phyloP scores from a whole-genome alignment of 2,797 vertebrate genomes.

The Pipistrellus pipistrellus region DNA sequence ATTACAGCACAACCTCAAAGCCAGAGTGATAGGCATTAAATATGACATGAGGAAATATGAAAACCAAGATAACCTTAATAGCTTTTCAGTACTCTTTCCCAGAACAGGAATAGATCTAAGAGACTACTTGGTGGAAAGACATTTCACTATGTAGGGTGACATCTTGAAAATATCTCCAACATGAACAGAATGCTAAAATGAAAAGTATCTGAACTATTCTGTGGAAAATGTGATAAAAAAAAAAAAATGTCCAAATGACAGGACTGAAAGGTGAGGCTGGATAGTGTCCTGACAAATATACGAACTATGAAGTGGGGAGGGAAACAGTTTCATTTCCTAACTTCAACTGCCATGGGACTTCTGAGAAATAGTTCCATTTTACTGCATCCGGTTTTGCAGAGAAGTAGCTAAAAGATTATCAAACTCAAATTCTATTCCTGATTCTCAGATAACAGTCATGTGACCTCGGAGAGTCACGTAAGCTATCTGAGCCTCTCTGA shows the following conservation, averaged over 20 bases:
- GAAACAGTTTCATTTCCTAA: background rate
- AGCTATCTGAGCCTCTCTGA: background rate
- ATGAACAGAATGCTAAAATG: background rate
- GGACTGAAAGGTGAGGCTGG: background rate
- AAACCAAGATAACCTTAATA: background rate
- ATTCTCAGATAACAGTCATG: background rate
- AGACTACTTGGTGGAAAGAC: background rate
- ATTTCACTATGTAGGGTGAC: background rate
- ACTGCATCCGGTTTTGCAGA: background rate
- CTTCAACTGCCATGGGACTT: background rate
- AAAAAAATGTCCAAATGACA: conserved; percentile 6
- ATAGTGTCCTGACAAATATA: background rate
- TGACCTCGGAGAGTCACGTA: background rate
- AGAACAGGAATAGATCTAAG: background rate
- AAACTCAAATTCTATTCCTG: background rate
- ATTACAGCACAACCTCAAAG: background rate
- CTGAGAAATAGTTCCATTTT: background rate
- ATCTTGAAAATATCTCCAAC: conserved; percentile 12
- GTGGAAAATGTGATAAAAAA: background rate
- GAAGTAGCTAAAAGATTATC: background rate
- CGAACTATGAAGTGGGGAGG: background rate
- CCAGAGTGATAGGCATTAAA: background rate
- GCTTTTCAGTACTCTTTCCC: conserved; percentile 5
- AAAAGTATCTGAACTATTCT: conserved; percentile 18
- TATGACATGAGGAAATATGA: background rate